Evolutionary conservation across 2,113 vertebrate species (phyloP), one percentile per base, ranked within the genome.

Genomic region (Fregata magnificens): DNA sequence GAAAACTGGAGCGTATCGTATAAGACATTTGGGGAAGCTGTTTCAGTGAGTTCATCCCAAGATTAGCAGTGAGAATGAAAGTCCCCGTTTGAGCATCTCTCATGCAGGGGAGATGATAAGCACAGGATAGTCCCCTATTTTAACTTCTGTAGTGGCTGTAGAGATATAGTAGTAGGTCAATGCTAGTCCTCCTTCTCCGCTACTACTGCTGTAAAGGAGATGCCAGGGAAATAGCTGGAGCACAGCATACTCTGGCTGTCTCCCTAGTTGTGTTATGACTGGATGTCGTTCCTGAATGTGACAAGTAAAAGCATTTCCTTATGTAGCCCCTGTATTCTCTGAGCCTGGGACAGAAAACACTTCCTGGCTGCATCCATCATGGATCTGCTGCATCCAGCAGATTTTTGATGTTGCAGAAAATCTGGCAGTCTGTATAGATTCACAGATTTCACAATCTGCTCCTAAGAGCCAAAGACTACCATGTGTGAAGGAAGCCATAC

Each of bases 201-300:
- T 82, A 13, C 25, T 85, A 11, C 17, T 82, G 6, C 31, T 85
- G 17, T 36, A 40, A 85, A 74, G 42, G 55, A 86, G 73, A 21
- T 91, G 77, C 40, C 52, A 78, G 73, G 40, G 70, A 90, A 93
- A 18, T 70, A 82, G 62, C 67, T 97, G 89, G 71, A 93, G 78
- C 82, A 44, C n/a, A 28, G 59, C 34, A 66, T 31, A 21, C 29
- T 88, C 87, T 94, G 89, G 32, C 82, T 95, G 55, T 50, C 78
- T 93, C 84, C 26, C n/a, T 88, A 18, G 62, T 16, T 95, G 55
- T 96, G 58, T 94, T 92, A 87, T 85, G 96, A 86, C 84, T 95
- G 82, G 45, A 32, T 84, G 65, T 87, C 19, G 2, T 62, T 95
- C 52, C 52, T 72, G 32, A 84, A 32, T 62, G 55, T 95, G 86